These are phyloP conservation scores for Oncorhynchus clarkii DNA, from an alignment of 2,113 vertebrate species.

Conservation along the genomic window DNA sequence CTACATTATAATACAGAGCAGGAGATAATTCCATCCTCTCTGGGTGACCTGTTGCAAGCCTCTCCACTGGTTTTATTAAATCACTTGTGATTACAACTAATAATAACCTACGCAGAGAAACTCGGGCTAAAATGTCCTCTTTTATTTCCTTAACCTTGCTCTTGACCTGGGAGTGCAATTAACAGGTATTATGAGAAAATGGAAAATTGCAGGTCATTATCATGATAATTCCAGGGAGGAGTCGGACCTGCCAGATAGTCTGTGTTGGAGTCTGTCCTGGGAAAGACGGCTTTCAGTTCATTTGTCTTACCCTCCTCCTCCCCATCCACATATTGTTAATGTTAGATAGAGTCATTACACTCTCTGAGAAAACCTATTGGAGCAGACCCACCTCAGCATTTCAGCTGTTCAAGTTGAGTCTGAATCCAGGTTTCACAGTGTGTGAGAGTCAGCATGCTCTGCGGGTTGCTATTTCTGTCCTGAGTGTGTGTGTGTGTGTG, in stretches of 20 bases:
- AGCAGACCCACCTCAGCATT: constrained; percentile 40
- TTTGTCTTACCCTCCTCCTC: constrained; percentile 50
- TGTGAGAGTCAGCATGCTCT: background rate
- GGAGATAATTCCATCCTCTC: constrained; percentile 13
- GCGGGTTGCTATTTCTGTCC: background rate
- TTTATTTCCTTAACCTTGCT: constrained; percentile 70
- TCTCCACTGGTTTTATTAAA: constrained; percentile 60
- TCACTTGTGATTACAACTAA: constrained; percentile 55
- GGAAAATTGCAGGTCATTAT: constrained; percentile 73
- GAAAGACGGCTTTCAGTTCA: constrained; percentile 52
- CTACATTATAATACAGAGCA: background rate
- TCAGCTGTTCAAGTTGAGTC: constrained; percentile 32
- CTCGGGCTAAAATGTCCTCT: constrained; percentile 51
- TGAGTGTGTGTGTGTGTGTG: background rate
- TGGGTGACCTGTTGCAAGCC: too few species aligned
- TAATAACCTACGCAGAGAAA: constrained; percentile 45
- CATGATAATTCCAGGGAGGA: constrained; percentile 69
- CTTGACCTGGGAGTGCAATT: constrained; percentile 60
- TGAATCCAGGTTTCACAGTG: background rate
- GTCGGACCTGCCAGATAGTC: constrained; percentile 48
- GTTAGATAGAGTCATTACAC: constrained; percentile 54
- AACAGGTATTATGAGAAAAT: constrained; percentile 70
- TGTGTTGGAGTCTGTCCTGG: constrained; percentile 48
- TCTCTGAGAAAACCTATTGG: constrained; percentile 66
- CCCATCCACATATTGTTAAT: constrained; percentile 39